Percentiles rank a stretch among this genome's conserved stretches.
Evolutionary conservation across 2,113 vertebrate genomes (phyloP).

Genomic region (Theristicus caerulescens): DNA sequence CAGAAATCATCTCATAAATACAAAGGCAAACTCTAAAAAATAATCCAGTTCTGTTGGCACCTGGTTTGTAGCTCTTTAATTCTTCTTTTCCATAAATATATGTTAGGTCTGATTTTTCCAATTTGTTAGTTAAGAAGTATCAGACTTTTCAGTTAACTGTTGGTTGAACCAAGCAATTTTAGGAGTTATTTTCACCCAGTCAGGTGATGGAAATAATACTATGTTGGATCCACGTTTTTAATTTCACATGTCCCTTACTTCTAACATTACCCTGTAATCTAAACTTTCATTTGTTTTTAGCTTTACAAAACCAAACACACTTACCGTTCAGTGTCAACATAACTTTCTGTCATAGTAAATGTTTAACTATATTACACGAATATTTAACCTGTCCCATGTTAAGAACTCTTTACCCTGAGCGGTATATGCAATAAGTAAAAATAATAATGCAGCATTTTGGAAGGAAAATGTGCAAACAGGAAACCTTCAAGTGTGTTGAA

Average conservation of each 20-base stretch:
- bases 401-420: background rate
- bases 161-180: background rate
- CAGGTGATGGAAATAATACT: background rate
- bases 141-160: background rate
- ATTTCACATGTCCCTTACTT: background rate
- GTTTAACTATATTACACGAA: background rate
- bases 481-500: background rate
- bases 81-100: background rate
- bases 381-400: background rate
- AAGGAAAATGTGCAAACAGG: background rate
- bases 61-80: background rate
- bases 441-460: background rate
- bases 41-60: background rate
- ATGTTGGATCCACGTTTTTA: background rate
- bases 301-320: background rate
- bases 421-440: background rate
- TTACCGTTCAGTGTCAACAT: background rate
- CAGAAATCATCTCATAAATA: background rate
- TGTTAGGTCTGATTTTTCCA: background rate
- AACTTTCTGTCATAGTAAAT: background rate
- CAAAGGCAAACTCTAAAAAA: background rate
- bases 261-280: background rate
- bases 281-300: background rate
- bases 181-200: background rate
- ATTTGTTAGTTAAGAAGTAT: background rate